Conservation (phyloP, 2,888 invertebrate species). For the Embidobia sp. region DNA sequence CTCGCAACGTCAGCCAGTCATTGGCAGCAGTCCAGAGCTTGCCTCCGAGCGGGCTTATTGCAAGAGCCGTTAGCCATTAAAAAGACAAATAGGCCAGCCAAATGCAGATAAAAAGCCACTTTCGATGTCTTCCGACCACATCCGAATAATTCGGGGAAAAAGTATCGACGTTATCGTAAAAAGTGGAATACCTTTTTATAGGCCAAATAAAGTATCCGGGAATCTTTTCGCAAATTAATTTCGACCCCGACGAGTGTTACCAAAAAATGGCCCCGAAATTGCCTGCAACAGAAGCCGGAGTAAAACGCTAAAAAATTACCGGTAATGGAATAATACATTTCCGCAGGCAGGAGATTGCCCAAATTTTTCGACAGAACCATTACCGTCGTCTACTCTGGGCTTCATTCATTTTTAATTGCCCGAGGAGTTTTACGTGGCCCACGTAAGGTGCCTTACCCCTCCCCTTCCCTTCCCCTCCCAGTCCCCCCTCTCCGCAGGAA, state of each 20-base stretch:
- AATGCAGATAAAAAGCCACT: conserved; percentile 55
- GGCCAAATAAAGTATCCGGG: conserved; percentile 10
- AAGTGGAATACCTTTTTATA: conserved; percentile 24
- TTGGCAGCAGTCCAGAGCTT: conserved; percentile 73
- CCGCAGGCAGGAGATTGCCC: too few species aligned
- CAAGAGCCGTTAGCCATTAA: conserved; percentile 54
- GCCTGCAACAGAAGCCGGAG: too few species aligned
- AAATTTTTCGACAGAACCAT: too few species aligned
- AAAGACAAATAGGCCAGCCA: conserved; percentile 58
- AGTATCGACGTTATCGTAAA: conserved; percentile 36
- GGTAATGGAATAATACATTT: too few species aligned
- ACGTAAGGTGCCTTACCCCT: too few species aligned
- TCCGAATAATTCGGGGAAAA: conserved; percentile 43
- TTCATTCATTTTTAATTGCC: too few species aligned
- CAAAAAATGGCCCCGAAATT: too few species aligned
- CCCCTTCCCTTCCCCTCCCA: too few species aligned
- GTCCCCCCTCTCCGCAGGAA: too few species aligned
- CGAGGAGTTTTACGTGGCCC: too few species aligned
- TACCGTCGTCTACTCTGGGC: too few species aligned
- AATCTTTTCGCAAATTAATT: conserved; percentile 3
- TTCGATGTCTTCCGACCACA: conserved; percentile 45
- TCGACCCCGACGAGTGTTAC: neutral
- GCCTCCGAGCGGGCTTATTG: conserved; percentile 56
- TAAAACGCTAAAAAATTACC: too few species aligned
- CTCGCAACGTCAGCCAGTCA: conserved; percentile 71